phyloP scores from a whole-genome alignment of 1,140 invertebrate genomes.

The Protaetia brevitarsis region DNA sequence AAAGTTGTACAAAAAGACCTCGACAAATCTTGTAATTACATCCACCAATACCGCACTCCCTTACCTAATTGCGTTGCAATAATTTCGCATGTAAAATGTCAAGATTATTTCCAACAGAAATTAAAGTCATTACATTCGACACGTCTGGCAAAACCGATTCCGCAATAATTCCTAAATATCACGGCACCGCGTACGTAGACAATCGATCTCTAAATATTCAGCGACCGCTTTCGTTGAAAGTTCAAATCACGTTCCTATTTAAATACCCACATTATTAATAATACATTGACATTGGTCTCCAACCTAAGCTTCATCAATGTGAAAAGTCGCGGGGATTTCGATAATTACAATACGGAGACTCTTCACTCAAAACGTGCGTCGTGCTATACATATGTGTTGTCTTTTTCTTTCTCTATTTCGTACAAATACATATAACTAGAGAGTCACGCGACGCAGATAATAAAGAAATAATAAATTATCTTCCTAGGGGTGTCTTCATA shows the following conservation, averaged over 20 bases:
- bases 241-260: slow-evolving; percentile 1
- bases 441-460: slow-evolving; percentile 32
- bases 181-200: background rate
- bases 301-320: background rate
- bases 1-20: too few species aligned
- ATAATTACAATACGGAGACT: slow-evolving; percentile 27
- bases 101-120: background rate
- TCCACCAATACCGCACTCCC: too few species aligned
- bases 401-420: background rate
- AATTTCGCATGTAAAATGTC: too few species aligned
- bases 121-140: too few species aligned
- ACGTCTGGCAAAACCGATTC: background rate
- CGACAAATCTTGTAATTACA: too few species aligned
- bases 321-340: background rate
- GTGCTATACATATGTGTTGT: background rate
- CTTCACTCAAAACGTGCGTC: background rate
- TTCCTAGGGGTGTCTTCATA: slow-evolving; percentile 37
- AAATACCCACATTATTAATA: background rate
- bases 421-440: slow-evolving; percentile 29
- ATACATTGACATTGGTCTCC: background rate
- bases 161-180: background rate
- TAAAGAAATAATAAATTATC: slow-evolving; percentile 36
- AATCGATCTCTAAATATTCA: background rate
- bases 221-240: background rate
- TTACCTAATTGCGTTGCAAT: too few species aligned